A percentile compares a stretch with the other conserved stretches of the same genome.
These are phyloP conservation scores for Plumapathes pennacea DNA, from an alignment of 92 coral and sea anemone species.

Conservation along the genomic window DNA sequence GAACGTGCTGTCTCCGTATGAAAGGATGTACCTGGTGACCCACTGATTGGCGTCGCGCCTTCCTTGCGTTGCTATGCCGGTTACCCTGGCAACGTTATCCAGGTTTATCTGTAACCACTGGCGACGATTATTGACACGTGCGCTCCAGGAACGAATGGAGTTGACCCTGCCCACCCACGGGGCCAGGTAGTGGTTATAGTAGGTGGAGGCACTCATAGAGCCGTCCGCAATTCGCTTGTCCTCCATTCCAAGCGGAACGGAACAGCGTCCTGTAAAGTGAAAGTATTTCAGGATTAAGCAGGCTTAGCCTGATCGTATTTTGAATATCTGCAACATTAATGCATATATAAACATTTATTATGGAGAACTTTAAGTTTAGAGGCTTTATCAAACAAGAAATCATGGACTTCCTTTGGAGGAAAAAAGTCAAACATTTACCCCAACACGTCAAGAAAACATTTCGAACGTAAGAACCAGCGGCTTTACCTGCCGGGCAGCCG, in stretches of 20 bases:
- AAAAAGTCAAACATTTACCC: too few species aligned
- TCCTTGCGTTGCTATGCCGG: constrained; percentile 85
- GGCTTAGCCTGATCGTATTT: too few species aligned
- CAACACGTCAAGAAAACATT: too few species aligned
- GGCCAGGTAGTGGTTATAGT: constrained; percentile 60
- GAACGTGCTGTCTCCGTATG: constrained; percentile 49
- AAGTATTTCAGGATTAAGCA: too few species aligned
- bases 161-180: constrained; percentile 69
- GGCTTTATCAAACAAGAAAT: too few species aligned
- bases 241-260: constrained; percentile 77
- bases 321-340: too few species aligned
- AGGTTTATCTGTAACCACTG: constrained; percentile 81
- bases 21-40: constrained; percentile 75
- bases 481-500: constrained; percentile 83
- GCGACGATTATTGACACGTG: constrained; percentile 55
- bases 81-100: constrained; percentile 53
- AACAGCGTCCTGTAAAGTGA: constrained; percentile 28
- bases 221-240: constrained; percentile 72
- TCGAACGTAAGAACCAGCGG: too few species aligned
- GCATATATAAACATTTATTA: too few species aligned
- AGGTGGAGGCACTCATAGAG: constrained; percentile 75
- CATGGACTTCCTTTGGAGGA: too few species aligned
- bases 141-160: constrained; percentile 71
- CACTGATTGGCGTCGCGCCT: constrained; percentile 81
- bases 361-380: too few species aligned